Percentiles rank a stretch among this genome's conserved stretches.
Evolutionary conservation across 2,113 vertebrate genomes (phyloP).

Genomic region (Gymnocephalus cernua): DNA sequence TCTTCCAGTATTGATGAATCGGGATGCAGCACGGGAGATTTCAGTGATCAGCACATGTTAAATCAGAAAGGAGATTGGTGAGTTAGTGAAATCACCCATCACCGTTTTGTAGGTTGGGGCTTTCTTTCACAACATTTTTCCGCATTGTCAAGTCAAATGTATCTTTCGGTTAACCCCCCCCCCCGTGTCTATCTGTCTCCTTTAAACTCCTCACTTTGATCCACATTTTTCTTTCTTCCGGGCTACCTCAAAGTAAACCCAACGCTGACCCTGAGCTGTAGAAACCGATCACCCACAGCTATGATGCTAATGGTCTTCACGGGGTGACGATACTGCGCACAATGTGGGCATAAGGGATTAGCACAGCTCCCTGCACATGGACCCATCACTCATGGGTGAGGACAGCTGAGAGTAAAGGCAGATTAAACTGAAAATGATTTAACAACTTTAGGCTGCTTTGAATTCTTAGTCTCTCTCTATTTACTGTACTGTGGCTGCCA

Average conservation of each 20-base stretch:
- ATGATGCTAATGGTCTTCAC: conserved; percentile 75
- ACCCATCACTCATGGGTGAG: conserved; percentile 70
- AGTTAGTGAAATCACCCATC: conserved; percentile 11
- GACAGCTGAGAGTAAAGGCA: conserved; percentile 63
- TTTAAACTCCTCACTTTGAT: conserved; percentile 41
- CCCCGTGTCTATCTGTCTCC: background rate
- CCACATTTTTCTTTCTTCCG: conserved; percentile 4
- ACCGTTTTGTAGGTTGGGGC: background rate
- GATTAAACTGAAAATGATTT: conserved; percentile 60
- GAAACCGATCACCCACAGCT: conserved; percentile 69
- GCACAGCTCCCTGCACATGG: conserved; percentile 64
- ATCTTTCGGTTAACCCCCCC: conserved; percentile 19
- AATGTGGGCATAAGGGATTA: conserved; percentile 69
- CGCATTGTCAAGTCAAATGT: conserved; percentile 39
- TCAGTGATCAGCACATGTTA: background rate
- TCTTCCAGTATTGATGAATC: background rate
- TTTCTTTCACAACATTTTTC: conserved; percentile 26
- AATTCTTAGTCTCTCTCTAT: background rate
- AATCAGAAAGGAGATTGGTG: conserved; percentile 7
- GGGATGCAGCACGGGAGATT: background rate
- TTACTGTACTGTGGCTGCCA: background rate
- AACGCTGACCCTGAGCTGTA: conserved; percentile 62
- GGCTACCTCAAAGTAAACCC: conserved; percentile 52
- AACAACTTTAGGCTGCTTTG: conserved; percentile 27
- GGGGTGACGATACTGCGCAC: conserved; percentile 42